Conservation (phyloP, 2,888 invertebrate genomes). For the Eustalomyia histrio region DNA sequence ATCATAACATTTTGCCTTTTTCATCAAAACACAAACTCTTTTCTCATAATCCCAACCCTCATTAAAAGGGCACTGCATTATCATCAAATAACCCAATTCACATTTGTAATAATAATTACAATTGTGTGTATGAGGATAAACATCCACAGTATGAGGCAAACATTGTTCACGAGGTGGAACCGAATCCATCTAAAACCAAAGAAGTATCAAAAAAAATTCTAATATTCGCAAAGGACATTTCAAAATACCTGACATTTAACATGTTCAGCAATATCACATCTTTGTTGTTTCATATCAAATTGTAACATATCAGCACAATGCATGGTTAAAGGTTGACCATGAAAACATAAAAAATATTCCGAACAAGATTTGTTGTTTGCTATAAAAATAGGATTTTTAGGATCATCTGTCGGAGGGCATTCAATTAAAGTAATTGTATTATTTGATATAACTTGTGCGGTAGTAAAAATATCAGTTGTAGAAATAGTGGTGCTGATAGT, state of each 20-base stretch:
- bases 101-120: constrained; percentile 77
- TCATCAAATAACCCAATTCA: constrained; percentile 72
- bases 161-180: constrained; percentile 52
- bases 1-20: constrained; percentile 70
- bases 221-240: not conserved
- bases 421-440: too few species aligned
- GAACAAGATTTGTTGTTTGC: constrained; percentile 72
- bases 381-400: constrained; percentile 70
- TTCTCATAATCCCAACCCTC: constrained; percentile 75
- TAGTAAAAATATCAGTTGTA: too few species aligned
- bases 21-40: constrained; percentile 70
- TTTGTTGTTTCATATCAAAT: constrained; percentile 71
- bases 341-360: constrained; percentile 75
- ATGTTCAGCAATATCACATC: constrained; percentile 74
- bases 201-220: not conserved
- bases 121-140: constrained; percentile 74
- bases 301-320: constrained; percentile 73
- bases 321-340: constrained; percentile 69
- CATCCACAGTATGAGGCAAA: constrained; percentile 68
- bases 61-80: constrained; percentile 77
- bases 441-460: too few species aligned
- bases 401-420: constrained; percentile 72
- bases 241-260: constrained; percentile 72
- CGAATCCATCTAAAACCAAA: constrained; percentile 34
- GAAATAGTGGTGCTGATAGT: too few species aligned